These are phyloP conservation scores for Poeciliopsis turneri DNA, from an alignment of 2,797 vertebrate species.

Conservation along the genomic window DNA sequence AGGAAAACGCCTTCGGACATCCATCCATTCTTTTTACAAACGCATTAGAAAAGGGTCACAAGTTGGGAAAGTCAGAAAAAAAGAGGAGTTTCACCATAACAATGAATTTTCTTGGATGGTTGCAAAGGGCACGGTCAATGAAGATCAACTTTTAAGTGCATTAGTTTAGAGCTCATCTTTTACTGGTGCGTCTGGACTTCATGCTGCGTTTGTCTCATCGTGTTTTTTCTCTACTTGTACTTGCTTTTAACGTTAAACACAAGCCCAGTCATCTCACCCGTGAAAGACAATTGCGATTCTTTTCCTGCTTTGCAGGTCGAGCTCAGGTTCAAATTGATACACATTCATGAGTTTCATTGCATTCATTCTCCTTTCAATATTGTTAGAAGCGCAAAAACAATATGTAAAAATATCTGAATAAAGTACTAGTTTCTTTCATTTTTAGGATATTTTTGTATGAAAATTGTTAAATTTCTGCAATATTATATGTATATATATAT, in stretches of 20 bases:
- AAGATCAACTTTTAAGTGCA: neutral
- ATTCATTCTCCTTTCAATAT: slow-evolving; percentile 25
- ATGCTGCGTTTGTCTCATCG: slow-evolving; percentile 1
- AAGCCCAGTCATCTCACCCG: neutral
- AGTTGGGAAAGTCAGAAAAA: neutral
- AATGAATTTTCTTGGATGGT: slow-evolving; percentile 12
- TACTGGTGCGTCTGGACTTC: slow-evolving; percentile 19
- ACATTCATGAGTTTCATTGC: neutral
- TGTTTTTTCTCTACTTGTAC: neutral
- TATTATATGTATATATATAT: slow-evolving; percentile 29
- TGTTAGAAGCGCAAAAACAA: slow-evolving; percentile 19
- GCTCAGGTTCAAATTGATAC: slow-evolving; percentile 9
- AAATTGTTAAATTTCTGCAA: slow-evolving; percentile 48
- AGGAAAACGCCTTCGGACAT: neutral
- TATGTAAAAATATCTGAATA: slow-evolving; percentile 32
- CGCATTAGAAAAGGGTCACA: neutral
- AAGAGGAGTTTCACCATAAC: slow-evolving; percentile 12
- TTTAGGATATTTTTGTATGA: slow-evolving; percentile 57
- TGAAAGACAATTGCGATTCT: neutral
- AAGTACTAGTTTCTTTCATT: slow-evolving; percentile 30
- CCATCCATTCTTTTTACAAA: neutral
- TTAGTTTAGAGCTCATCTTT: slow-evolving; percentile 9
- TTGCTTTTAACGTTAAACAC: neutral
- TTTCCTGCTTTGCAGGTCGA: slow-evolving; percentile 2
- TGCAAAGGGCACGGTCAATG: neutral